These are phyloP conservation scores for Gordius sp. DNA, from an alignment of 2,888 invertebrate genomes.

Conservation along the genomic window DNA sequence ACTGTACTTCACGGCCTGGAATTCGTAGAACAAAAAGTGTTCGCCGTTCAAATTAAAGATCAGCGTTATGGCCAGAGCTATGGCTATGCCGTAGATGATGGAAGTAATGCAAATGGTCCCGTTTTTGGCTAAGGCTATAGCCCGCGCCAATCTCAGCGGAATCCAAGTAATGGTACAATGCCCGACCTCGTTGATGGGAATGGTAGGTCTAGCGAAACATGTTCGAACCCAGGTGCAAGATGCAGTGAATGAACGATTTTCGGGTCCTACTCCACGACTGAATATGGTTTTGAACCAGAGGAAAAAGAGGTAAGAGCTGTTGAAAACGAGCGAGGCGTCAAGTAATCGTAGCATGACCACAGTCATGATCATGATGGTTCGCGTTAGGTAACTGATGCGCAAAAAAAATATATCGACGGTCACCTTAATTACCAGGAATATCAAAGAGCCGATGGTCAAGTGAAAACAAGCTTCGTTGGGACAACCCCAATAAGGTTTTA, in stretches of 20 bases:
- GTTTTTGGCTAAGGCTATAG: background rate
- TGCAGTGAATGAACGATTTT: background rate
- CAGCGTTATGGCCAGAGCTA: background rate
- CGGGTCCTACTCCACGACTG: no score
- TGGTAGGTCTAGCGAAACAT: background rate
- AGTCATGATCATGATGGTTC: background rate
- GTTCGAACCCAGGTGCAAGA: background rate
- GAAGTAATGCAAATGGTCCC: background rate
- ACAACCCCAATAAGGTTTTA: constrained; percentile 9
- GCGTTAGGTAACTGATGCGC: background rate
- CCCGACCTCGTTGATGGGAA: background rate
- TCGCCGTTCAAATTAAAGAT: background rate
- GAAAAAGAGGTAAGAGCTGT: background rate
- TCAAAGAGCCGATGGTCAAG: background rate
- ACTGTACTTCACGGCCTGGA: constrained; percentile 9
- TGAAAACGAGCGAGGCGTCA: constrained; percentile 8
- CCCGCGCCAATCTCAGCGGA: background rate
- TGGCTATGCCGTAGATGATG: background rate
- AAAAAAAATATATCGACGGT: constrained; percentile 12
- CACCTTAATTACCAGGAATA: background rate
- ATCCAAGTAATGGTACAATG: background rate
- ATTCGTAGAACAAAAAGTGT: background rate
- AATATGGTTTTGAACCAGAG: constrained; percentile 9
- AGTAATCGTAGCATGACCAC: background rate
- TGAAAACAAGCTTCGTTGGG: constrained; percentile 5